Evolutionary conservation across 2,797 vertebrate species (phyloP), one percentile per base, ranked within the genome.

Genomic region (Urosaurus nigricauda): DNA sequence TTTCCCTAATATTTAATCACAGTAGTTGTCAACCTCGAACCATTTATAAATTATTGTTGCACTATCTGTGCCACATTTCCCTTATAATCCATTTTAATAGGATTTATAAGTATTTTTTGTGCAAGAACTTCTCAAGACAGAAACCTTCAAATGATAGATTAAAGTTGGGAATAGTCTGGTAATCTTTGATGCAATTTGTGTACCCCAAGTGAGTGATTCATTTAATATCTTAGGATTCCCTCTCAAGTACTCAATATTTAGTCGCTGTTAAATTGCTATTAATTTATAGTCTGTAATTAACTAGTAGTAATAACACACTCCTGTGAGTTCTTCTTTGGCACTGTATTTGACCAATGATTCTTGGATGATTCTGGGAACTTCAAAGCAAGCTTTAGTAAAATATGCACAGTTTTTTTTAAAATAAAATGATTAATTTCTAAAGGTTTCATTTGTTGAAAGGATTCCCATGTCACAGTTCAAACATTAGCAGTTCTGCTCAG

Each of bases 61-160:
- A 77, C 91, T 86, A 88, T 93, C 37, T 88, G 35, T 91, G 84
- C 75, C 92, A 1, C 85, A 58, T 92, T 96, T 94, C 53, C 12
- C 70, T 92, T 94, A n/a, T n/a, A 86, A 93, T 94, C 90, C 81
- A 0, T 93, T 95, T 90, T 92, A 94, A 92, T 92, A 88, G 89
- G 94, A 93, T 95, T 96, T 96, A 53, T 83, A 92, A 29, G 80
- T 81, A 32, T 47, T 81, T 51, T 75, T 89, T 93, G 93, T 94
- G 63, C 95, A 75, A 87, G 90, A 92, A 68, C 0, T 90, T 93
- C 88, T 85, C 88, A 91, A 87, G 83, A 93, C 84, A 86, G 94
- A 82, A 85, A 93, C 83, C 56, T 91, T 35, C 78, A 83, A 65
- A 71, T 58, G 53, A 77, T 94, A 79, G 92, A 91, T 83, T 89